Conservation (phyloP, 2,113 vertebrate species). For the Dascyllus trimaculatus region DNA sequence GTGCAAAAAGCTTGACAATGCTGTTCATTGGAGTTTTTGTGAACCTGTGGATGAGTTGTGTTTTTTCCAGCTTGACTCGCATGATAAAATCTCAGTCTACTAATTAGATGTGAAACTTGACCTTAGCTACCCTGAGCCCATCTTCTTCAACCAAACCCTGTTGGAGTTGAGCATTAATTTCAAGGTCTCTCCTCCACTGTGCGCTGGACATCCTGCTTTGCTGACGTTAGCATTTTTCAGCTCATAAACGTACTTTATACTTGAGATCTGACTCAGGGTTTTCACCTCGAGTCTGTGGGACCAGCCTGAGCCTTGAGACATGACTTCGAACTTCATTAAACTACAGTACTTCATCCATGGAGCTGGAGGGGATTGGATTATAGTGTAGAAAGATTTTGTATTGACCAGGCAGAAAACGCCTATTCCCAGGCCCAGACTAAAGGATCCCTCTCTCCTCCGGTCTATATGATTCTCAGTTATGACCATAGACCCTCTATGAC, state of each 20-base stretch:
- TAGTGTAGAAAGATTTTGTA: slow-evolving; percentile 21
- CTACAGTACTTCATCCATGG: background rate
- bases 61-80: background rate
- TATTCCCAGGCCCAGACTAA: background rate
- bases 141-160: slow-evolving; percentile 7
- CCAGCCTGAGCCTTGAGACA: background rate
- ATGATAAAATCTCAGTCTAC: background rate
- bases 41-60: background rate
- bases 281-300: slow-evolving; percentile 13
- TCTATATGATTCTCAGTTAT: background rate
- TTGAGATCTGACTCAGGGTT: slow-evolving; percentile 27
- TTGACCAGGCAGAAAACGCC: slow-evolving; percentile 5
- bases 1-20: too few relatives aligned
- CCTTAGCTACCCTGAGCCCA: background rate
- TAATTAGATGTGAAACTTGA: slow-evolving; percentile 34
- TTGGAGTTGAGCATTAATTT: slow-evolving; percentile 12
- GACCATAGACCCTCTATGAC: background rate
- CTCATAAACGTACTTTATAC: slow-evolving; percentile 28
- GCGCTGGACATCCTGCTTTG: background rate
- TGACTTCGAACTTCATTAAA: slow-evolving; percentile 38
- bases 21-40: background rate
- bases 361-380: slow-evolving; percentile 2
- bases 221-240: slow-evolving; percentile 42
- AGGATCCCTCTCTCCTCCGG: background rate
- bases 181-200: background rate